phyloP scores from a whole-genome alignment of 2,113 vertebrate species.

The Rhea pennata region DNA sequence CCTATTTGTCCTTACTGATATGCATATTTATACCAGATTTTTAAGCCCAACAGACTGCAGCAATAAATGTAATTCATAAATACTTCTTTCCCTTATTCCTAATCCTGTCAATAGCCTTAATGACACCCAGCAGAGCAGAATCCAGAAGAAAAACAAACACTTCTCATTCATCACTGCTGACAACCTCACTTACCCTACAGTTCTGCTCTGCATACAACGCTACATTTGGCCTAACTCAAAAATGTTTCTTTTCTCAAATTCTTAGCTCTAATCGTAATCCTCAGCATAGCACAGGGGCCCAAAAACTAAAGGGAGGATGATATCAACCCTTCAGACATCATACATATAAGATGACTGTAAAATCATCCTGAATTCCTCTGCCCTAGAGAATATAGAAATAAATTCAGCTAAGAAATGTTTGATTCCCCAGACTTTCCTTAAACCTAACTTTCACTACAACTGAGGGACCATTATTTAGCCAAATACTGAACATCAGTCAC shows the following conservation, averaged over 20 bases:
- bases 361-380: neutral
- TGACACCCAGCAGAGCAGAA: neutral
- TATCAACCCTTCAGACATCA: neutral
- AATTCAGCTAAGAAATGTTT: neutral
- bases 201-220: neutral
- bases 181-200: neutral
- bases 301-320: neutral
- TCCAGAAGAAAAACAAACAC: neutral
- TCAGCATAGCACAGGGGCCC: neutral
- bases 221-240: neutral
- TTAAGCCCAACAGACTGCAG: neutral
- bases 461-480: neutral
- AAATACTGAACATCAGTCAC: neutral
- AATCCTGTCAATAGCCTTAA: neutral
- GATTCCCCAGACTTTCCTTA: neutral
- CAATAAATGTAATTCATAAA: conserved; percentile 5
- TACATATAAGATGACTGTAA: neutral
- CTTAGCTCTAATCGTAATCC: neutral
- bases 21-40: neutral
- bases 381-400: neutral
- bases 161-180: conserved; percentile 6
- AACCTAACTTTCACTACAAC: neutral
- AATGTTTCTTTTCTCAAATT: neutral
- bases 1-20: neutral
- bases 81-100: neutral